Evolutionary conservation across 2,888 invertebrate species (phyloP).

Genomic region (Stenodema calcarata): DNA sequence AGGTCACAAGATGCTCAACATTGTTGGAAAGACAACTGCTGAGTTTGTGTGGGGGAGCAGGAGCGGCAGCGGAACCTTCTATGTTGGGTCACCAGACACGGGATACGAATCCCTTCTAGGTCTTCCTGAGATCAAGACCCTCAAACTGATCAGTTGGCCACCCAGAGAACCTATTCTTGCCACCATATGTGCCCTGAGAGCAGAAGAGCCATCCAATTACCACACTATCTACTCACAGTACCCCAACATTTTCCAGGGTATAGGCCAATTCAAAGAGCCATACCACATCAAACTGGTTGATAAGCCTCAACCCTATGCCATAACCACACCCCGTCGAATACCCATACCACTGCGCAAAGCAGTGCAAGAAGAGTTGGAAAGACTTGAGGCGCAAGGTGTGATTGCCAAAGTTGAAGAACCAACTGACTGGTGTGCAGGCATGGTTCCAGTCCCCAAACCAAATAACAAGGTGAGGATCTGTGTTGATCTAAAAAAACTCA

Average conservation of each 20-base stretch:
- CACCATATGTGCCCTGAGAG: not conserved
- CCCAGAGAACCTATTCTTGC: not conserved
- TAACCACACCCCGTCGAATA: too few relatives aligned
- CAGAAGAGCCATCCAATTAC: not conserved
- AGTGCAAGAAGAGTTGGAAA: too few relatives aligned
- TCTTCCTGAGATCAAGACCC: not conserved
- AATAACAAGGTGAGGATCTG: not conserved
- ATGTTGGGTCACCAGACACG: too few relatives aligned
- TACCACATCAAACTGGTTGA: not conserved
- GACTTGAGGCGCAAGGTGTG: too few relatives aligned
- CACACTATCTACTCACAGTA: not conserved
- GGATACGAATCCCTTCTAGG: constrained; percentile 14
- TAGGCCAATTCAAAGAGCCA: not conserved
- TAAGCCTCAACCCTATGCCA: not conserved
- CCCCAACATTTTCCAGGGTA: not conserved
- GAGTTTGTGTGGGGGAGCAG: too few relatives aligned
- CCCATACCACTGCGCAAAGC: too few relatives aligned
- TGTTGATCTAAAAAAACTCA: not conserved
- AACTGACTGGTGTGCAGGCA: not conserved
- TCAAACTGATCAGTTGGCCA: too few relatives aligned
- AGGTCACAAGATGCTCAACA: not conserved
- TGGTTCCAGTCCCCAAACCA: not conserved
- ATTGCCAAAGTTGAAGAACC: not conserved
- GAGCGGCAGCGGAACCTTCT: too few relatives aligned
- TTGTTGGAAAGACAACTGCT: not conserved